Percentiles rank a stretch among this genome's conserved stretches.
Conservation (phyloP, 2,113 vertebrate species). For the Cacatua alba region DNA sequence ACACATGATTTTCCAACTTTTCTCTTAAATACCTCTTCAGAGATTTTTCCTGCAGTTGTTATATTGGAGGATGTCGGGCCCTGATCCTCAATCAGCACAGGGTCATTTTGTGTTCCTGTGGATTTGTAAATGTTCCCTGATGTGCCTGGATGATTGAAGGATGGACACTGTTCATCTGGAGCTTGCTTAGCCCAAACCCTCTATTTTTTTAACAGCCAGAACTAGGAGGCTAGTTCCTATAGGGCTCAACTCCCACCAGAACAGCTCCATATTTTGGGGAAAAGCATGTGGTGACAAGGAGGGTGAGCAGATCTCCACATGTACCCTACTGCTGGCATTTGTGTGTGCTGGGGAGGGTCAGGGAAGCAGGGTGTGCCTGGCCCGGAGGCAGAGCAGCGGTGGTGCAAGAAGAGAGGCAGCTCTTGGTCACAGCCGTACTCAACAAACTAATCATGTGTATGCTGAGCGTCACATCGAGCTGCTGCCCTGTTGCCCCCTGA, state of each 20-base stretch:
- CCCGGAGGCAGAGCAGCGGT: background rate
- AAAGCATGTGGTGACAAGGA: background rate
- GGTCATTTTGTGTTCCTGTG: background rate
- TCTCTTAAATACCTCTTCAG: background rate
- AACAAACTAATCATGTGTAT: background rate
- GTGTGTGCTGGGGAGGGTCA: background rate
- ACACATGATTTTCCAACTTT: background rate
- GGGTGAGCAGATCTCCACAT: background rate
- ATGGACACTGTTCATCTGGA: background rate
- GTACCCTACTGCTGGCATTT: rapidly evolving
- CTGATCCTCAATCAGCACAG: background rate
- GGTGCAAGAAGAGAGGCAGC: background rate
- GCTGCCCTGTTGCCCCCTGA: background rate
- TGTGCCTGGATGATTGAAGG: background rate
- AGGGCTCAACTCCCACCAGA: background rate
- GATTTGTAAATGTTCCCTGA: background rate
- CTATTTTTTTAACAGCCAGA: background rate
- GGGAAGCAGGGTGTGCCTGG: background rate
- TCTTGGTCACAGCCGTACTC: background rate
- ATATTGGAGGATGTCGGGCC: no score
- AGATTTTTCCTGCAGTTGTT: background rate
- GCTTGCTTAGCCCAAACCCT: background rate
- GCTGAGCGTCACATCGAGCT: rapidly evolving
- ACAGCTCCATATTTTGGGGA: background rate
- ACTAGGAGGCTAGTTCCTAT: background rate